Percentiles rank a stretch among this genome's conserved stretches.
Evolutionary conservation across 92 coral and sea anemone species (phyloP).

Genomic region (Bergia puertoricense): DNA sequence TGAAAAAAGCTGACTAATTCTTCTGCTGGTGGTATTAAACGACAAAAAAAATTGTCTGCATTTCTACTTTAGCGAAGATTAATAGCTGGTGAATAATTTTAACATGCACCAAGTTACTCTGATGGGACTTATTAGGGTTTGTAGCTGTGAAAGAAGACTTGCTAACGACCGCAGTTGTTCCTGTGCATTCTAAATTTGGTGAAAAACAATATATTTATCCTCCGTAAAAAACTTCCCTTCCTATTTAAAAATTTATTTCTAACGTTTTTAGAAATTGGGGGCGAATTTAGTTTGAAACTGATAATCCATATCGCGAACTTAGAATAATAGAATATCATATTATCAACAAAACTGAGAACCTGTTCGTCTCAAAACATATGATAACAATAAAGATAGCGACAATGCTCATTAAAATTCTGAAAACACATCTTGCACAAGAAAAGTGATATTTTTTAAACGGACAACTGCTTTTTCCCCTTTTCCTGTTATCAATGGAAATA

Average conservation of each 20-base stretch:
- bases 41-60: background rate
- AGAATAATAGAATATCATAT: no score
- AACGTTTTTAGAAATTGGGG: no score
- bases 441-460: background rate
- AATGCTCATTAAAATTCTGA: background rate
- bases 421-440: background rate
- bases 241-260: no score
- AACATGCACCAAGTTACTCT: conserved; percentile 3
- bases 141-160: background rate
- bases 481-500: background rate
- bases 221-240: no score
- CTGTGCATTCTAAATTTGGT: no score
- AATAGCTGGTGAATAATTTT: background rate
- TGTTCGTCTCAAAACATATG: background rate
- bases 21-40: background rate
- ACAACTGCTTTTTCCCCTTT: background rate
- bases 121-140: conserved; percentile 16
- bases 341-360: background rate
- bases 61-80: background rate
- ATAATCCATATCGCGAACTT: no score
- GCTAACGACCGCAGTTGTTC: conserved; percentile 2
- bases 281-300: no score
- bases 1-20: background rate
- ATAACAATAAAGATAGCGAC: background rate
- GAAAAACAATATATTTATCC: background rate